A percentile compares a stretch with the other conserved stretches of the same genome.
Conservation (phyloP, 2,797 vertebrate genomes). For the Sardinella longiceps region DNA sequence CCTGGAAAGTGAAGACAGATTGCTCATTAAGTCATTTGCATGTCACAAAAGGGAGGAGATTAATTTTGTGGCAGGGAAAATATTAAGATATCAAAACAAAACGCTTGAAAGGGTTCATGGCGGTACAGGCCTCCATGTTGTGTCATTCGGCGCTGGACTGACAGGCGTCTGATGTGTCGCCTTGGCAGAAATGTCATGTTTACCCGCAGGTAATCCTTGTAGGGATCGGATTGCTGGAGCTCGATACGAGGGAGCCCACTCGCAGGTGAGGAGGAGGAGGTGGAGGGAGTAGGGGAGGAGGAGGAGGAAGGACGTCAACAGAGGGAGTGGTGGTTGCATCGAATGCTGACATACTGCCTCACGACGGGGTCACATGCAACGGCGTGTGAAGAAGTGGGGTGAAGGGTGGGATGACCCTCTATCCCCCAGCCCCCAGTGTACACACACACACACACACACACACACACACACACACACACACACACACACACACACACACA, state of each 20-base stretch:
- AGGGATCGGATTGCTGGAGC: background rate
- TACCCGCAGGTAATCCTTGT: slow-evolving; percentile 8
- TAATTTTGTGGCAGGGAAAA: slow-evolving; percentile 35
- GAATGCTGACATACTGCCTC: background rate
- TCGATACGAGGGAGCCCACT: background rate
- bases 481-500: background rate
- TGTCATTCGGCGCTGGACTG: slow-evolving; percentile 22
- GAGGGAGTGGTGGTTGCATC: slow-evolving; percentile 20
- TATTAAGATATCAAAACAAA: slow-evolving; percentile 45
- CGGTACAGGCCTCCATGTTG: background rate
- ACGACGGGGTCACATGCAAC: background rate
- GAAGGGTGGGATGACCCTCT: background rate
- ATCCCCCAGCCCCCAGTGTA: background rate
- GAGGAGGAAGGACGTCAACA: slow-evolving; percentile 26
- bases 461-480: background rate
- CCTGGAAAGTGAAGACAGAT: slow-evolving; percentile 60
- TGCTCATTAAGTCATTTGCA: slow-evolving; percentile 64
- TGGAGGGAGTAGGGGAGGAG: too few relatives aligned
- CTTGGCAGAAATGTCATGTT: slow-evolving; percentile 21
- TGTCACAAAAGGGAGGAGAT: slow-evolving; percentile 49
- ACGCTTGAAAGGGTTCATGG: slow-evolving; percentile 34
- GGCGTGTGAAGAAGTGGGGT: background rate
- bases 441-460: background rate
- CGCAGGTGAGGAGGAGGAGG: background rate
- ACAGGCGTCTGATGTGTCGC: slow-evolving; percentile 2